Conservation (phyloP, 1,140 invertebrate genomes). For the Nephila pilipes region DNA sequence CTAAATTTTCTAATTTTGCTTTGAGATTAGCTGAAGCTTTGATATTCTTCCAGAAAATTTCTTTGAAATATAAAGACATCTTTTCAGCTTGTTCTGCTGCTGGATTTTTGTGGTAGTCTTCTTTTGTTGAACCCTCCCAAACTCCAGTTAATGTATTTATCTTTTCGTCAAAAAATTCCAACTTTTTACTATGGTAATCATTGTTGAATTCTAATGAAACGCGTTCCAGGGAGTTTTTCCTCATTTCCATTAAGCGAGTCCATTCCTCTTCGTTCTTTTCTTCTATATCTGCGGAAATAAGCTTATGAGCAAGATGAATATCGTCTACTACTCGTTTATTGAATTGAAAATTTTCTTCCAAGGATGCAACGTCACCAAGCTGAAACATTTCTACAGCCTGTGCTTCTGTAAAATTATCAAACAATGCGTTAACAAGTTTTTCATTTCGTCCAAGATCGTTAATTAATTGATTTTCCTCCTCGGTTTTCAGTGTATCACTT, state of each 20-base stretch:
- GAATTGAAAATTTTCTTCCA: not conserved
- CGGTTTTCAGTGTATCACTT: not conserved
- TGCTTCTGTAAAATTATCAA: not conserved
- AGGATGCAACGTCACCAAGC: too few species aligned
- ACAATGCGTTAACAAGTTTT: too few species aligned
- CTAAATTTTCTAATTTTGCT: not conserved
- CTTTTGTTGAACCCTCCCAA: not conserved
- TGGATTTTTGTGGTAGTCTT: not conserved
- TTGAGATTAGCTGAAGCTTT: not conserved
- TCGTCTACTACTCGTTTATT: not conserved
- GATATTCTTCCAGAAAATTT: slow-evolving; percentile 30
- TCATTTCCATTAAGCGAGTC: not conserved
- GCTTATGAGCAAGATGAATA: not conserved
- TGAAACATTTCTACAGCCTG: not conserved
- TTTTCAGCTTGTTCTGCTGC: not conserved
- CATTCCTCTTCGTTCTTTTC: not conserved
- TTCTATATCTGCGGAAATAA: not conserved
- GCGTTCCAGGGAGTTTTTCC: not conserved
- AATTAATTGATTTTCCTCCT: not conserved
- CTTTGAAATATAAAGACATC: slow-evolving; percentile 6
- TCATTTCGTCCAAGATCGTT: not conserved
- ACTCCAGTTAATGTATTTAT: not conserved
- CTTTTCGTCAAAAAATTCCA: not conserved
- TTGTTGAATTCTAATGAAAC: not conserved
- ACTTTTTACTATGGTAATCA: not conserved